phyloP scores from a whole-genome alignment of 2,888 invertebrate species.

The Erebia ligea region DNA sequence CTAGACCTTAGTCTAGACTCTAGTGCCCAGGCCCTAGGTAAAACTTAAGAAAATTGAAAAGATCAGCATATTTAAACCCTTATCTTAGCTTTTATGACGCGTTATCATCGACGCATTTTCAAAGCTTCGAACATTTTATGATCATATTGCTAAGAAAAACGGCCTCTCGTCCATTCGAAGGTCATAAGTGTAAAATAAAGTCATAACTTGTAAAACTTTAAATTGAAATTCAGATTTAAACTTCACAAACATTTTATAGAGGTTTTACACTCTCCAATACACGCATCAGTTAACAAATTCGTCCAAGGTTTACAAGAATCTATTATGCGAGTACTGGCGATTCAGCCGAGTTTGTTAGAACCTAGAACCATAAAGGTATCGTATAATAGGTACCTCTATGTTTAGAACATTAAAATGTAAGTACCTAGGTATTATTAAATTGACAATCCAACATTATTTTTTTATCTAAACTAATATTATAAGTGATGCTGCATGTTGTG shows the following conservation, averaged over 20 bases:
- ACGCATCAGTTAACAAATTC: background rate
- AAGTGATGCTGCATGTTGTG: too few relatives aligned
- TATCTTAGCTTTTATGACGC: background rate
- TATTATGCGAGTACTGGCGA: too few relatives aligned
- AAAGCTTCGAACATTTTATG: slow-evolving; percentile 2
- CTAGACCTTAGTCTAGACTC: too few relatives aligned
- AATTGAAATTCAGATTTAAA: slow-evolving; percentile 30
- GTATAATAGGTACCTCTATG: too few relatives aligned
- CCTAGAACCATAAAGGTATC: too few relatives aligned
- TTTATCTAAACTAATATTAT: too few relatives aligned
- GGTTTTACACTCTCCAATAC: slow-evolving; percentile 17
- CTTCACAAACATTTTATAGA: slow-evolving; percentile 19
- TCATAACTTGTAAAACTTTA: slow-evolving; percentile 23
- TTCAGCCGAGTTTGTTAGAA: too few relatives aligned
- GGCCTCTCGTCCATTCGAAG: slow-evolving; percentile 20
- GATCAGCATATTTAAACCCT: background rate
- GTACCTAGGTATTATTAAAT: background rate
- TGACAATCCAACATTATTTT: background rate
- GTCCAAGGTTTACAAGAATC: too few relatives aligned
- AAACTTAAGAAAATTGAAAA: background rate
- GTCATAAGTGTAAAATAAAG: slow-evolving; percentile 26
- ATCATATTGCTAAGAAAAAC: slow-evolving; percentile 24
- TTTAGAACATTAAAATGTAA: too few relatives aligned
- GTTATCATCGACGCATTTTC: background rate
- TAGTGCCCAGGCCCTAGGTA: too few relatives aligned